Percentiles rank a stretch among this genome's conserved stretches.
phyloP scores from a whole-genome alignment of 2,113 vertebrate genomes.

The Ursus arctos region DNA sequence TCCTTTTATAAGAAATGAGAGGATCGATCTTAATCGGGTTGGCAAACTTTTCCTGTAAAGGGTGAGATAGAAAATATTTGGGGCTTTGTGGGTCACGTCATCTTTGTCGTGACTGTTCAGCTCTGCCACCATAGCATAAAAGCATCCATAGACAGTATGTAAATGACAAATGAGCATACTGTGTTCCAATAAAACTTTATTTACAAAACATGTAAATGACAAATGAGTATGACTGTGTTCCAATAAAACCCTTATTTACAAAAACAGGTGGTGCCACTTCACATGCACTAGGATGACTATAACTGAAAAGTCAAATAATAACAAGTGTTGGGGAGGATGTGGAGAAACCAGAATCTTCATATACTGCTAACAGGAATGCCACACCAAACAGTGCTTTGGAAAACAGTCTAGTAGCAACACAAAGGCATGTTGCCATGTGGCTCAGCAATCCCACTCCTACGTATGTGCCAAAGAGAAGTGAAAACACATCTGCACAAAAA shows the following conservation, averaged over 20 bases:
- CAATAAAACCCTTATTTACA: constrained; percentile 1
- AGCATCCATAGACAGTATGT: neutral
- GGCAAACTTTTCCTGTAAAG: neutral
- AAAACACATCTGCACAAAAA: neutral
- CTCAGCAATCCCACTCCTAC: neutral
- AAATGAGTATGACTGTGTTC: neutral
- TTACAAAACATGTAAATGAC: neutral
- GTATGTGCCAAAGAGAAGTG: neutral
- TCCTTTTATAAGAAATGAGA: neutral
- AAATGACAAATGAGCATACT: neutral
- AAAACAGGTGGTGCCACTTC: neutral
- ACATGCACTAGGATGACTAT: neutral
- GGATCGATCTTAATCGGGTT: neutral
- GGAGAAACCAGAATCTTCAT: neutral
- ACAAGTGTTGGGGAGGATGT: neutral
- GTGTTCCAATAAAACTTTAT: neutral
- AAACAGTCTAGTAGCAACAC: neutral
- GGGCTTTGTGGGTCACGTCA: neutral
- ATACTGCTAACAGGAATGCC: neutral
- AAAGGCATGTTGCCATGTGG: neutral
- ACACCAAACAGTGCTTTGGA: neutral
- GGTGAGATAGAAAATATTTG: neutral
- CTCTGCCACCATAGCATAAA: neutral
- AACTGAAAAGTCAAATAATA: neutral
- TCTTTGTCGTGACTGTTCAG: neutral